Base-by-base conservation (phyloP, 2,113 vertebrate genomes). In the Gila orcuttii region DNA sequence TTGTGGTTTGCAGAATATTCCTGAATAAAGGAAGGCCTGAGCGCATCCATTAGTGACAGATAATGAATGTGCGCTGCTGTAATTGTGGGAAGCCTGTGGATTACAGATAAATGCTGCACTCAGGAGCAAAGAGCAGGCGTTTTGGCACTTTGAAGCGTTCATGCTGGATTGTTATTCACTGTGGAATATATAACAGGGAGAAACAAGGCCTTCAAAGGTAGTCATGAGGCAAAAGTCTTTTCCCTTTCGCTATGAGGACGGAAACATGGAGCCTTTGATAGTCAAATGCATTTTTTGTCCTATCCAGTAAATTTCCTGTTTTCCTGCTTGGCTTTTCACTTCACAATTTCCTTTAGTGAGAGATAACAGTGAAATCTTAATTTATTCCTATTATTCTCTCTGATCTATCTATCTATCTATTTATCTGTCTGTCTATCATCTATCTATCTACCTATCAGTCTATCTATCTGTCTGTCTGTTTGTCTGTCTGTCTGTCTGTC, bases 231-330 rank as follows among this genome's bases (percentile, higher is more conserved):
- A 9, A 74, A 84, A 77, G 10, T 50, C 45, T 77, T n/a, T 79
- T 77, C 78, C 36, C 85, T 69, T 87, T 42, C 52, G 79, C 74
- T 62, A 68, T 79, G 80, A 55, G 52, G 71, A 82, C 84, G 80
- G 73, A 87, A 78, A 85, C 84, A 81, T 75, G 84, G 84, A 84
- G 64, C 69, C 83, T 71, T 87, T 23, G 11, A 91, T 91, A 87
- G 82, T 89, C 85, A 36, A 55, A 47, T 60, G 59, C 2, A 64
- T 86, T 87, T 90, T 91, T 89, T 88, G 57, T 75, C 21, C 50
- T 89, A 83, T 86, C 31, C 77, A 87, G 89, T 89, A 88, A 88
- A 93, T 92, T 92, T 94, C 93, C 94, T 94, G 93, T 94, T 94
- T 94, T 94, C 87, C 93, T 93, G 90, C 90, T 90, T 88, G 85